phyloP scores from a whole-genome alignment of 2,113 vertebrate genomes.

The Procapra przewalskii region DNA sequence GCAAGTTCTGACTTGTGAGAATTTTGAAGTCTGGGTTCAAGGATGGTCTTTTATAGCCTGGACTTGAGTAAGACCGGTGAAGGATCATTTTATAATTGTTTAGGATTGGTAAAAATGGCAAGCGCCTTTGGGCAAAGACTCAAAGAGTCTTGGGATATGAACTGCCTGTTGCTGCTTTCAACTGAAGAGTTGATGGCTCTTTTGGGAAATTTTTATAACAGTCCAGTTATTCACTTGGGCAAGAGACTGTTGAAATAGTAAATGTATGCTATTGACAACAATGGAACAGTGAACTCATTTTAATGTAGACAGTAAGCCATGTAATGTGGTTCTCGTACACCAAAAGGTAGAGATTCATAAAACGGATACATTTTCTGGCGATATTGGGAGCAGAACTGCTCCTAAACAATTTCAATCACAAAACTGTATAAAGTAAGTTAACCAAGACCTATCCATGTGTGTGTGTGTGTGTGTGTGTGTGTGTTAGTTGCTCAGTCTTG shows the following conservation, averaged over 20 bases:
- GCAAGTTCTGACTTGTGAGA: not conserved
- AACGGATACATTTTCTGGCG: not conserved
- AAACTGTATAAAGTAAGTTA: not conserved
- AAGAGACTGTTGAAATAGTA: not conserved
- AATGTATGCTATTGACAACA: not conserved
- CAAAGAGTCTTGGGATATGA: not conserved
- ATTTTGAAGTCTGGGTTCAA: not conserved
- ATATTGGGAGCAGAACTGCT: not conserved
- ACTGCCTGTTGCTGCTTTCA: not conserved
- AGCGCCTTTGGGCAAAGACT: not conserved
- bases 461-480: not conserved
- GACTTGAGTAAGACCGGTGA: not conserved
- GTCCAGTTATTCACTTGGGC: not conserved
- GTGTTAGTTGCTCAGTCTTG: not conserved
- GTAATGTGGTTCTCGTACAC: not conserved
- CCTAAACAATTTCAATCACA: not conserved
- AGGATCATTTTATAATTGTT: not conserved
- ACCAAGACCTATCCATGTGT: not conserved
- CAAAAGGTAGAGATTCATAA: not conserved
- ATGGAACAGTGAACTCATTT: not conserved
- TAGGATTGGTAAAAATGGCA: not conserved
- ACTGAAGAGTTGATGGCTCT: not conserved
- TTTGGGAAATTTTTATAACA: not conserved
- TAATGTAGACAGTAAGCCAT: not conserved
- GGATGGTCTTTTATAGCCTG: not conserved